Evolutionary conservation across 2,797 vertebrate genomes (phyloP).

Genomic region (Synaphobranchus kaupii): DNA sequence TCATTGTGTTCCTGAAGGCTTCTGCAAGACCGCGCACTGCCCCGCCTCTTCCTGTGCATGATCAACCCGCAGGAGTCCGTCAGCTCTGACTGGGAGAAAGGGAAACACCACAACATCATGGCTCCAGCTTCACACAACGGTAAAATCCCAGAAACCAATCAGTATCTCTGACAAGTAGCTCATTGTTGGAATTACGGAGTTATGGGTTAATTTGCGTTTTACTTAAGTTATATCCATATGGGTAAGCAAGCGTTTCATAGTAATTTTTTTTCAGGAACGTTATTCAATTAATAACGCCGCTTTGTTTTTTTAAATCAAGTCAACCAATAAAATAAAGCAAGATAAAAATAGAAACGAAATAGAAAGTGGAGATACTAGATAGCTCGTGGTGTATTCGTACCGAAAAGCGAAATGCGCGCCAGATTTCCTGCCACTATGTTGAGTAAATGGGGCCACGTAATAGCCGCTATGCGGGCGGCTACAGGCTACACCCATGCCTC

Average conservation of each 20-base stretch:
- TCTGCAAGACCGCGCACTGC: slow-evolving; percentile 79
- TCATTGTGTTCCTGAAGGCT: slow-evolving; percentile 88
- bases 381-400: neutral
- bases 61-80: slow-evolving; percentile 80
- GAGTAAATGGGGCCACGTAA: slow-evolving; percentile 24
- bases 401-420: neutral
- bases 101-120: slow-evolving; percentile 15
- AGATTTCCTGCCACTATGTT: neutral
- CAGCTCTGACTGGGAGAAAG: slow-evolving; percentile 73
- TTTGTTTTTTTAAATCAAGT: neutral
- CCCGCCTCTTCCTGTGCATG: slow-evolving; percentile 82
- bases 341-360: neutral
- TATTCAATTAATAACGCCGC: neutral
- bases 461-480: slow-evolving; percentile 47
- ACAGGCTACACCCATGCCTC: slow-evolving; percentile 61
- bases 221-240: neutral
- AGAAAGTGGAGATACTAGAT: neutral
- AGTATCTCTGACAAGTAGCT: neutral
- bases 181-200: neutral
- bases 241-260: neutral
- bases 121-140: neutral
- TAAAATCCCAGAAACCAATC: neutral
- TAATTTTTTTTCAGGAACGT: neutral
- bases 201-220: neutral
- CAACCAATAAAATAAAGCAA: neutral